phyloP scores from a whole-genome alignment of 92 coral and sea anemone genomes.

The Chrysogorgia sp. region DNA sequence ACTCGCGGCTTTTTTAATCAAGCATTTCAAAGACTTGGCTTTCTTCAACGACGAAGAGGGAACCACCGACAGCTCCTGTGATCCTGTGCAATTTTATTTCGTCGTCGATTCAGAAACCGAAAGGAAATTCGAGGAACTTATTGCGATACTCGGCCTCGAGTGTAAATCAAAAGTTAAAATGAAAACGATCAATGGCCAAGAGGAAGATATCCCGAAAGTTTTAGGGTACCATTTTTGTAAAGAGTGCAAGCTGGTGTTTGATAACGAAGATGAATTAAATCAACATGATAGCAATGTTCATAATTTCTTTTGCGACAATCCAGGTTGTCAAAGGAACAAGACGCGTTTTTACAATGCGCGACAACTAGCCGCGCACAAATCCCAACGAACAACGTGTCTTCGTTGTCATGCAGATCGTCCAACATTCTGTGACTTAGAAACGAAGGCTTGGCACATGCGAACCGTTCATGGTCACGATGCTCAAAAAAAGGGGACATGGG shows the following conservation, averaged over 20 bases:
- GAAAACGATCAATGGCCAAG: slow-evolving; percentile 72
- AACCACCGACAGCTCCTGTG: slow-evolving; percentile 19
- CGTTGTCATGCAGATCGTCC: slow-evolving; percentile 57
- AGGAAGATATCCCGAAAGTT: slow-evolving; percentile 63
- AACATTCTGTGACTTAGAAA: slow-evolving; percentile 55
- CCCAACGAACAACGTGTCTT: slow-evolving; percentile 65
- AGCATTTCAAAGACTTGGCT: slow-evolving; percentile 49
- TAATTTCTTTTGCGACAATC: slow-evolving; percentile 76
- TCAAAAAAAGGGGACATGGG: slow-evolving; percentile 14
- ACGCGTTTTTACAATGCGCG: slow-evolving; percentile 71
- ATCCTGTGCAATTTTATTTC: slow-evolving; percentile 45
- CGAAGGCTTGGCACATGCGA: slow-evolving; percentile 60
- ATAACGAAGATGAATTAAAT: slow-evolving; percentile 51
- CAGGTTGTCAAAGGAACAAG: slow-evolving; percentile 54
- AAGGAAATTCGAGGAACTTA: slow-evolving; percentile 79
- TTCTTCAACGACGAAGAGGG: slow-evolving; percentile 32
- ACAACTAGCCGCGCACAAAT: slow-evolving; percentile 61
- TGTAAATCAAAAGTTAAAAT: slow-evolving; percentile 48
- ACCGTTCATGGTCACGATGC: slow-evolving; percentile 53
- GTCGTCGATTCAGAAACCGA: slow-evolving; percentile 74
- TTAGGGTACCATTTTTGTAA: slow-evolving; percentile 63
- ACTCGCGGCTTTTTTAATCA: slow-evolving; percentile 61
- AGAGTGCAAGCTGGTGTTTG: slow-evolving; percentile 76
- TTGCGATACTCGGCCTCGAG: slow-evolving; percentile 65
- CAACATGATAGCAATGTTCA: slow-evolving; percentile 64